Base-by-base conservation (phyloP, 2,113 vertebrate species). In the Corythoichthys haematopterus region DNA sequence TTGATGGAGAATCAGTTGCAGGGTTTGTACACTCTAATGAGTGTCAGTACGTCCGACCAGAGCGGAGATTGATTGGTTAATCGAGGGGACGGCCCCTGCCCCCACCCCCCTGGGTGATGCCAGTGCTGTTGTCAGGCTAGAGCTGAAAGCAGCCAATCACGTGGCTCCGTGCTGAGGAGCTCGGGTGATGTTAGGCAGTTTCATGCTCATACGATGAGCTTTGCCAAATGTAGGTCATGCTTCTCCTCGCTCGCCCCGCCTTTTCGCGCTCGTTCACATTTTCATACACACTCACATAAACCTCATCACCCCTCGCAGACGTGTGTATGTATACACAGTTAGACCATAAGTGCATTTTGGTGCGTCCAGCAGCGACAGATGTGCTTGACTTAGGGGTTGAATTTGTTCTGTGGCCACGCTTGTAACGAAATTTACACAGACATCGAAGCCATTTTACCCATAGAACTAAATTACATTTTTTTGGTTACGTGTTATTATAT, bases 181-280 rank as follows among this genome's bases (percentile, higher is more conserved):
- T 86, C 82, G 85, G 85, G 89, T 86, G 88, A 89, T 90, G 87
- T 87, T 85, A 91, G 90, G 89, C 88, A 90, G 85, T 90, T 91
- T 90, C 88, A 89, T 80, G 81, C 88, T 85, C 84, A 82, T 89
- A 89, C 78, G 83, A 84, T 82, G 84, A 90, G 88, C 90, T 86
- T 86, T 84, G 82, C 82, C 79, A 84, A 92, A 92, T 91, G 88
- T 89, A 92, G 90, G 91, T 92, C 91, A 93, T 80, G 86, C 81
- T 79, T 85, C 81, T 82, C 74, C 74, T 61, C 66, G 70, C 82
- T 77, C 72, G 72, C 57, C 72, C 71, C 65, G 75, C 62, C 79
- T 71, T 64, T n/a, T 66, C 55, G 45, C 50, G 43, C 63, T 33
- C 64, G 51, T 55, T 47, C 69, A 50, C 47, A 37, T 59, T 59